Evolutionary conservation across 2,888 invertebrate species (phyloP).

Genomic region (Xylocampa areola): DNA sequence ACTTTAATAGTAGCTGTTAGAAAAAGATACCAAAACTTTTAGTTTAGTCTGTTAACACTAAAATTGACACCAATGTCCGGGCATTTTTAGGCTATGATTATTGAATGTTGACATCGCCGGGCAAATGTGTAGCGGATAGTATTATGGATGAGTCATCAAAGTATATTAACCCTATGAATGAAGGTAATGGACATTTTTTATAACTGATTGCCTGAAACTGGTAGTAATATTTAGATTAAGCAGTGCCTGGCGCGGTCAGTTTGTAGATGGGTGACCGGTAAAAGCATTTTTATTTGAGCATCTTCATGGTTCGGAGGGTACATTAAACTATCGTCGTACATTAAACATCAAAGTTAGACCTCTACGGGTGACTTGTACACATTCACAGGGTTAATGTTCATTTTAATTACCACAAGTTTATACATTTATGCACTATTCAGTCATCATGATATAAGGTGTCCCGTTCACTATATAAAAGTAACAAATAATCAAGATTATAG

Average conservation of each 20-base stretch:
- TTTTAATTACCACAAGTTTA: constrained; percentile 27
- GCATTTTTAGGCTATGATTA: constrained; percentile 49
- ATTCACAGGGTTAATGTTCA: constrained; percentile 31
- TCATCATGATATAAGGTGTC: constrained; percentile 37
- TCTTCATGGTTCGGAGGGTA: no score
- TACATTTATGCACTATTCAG: constrained; percentile 43
- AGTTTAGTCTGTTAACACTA: no score
- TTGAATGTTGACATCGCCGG: constrained; percentile 30
- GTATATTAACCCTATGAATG: constrained; percentile 37
- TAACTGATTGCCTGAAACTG: constrained; percentile 4
- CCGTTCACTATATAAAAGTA: constrained; percentile 33
- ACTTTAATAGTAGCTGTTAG: no score
- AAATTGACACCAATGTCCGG: no score
- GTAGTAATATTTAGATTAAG: no score
- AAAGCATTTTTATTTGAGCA: no score
- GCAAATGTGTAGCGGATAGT: constrained; percentile 12
- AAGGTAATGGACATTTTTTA: constrained; percentile 1
- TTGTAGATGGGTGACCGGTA: no score
- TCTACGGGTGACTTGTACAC: no score
- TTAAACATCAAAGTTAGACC: no score
- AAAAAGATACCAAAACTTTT: no score
- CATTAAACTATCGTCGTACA: no score
- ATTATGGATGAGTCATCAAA: constrained; percentile 23
- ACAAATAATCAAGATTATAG: background rate
- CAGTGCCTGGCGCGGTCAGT: no score